Conservation (phyloP, 2,888 invertebrate species). For the Drosophila lutescens region DNA sequence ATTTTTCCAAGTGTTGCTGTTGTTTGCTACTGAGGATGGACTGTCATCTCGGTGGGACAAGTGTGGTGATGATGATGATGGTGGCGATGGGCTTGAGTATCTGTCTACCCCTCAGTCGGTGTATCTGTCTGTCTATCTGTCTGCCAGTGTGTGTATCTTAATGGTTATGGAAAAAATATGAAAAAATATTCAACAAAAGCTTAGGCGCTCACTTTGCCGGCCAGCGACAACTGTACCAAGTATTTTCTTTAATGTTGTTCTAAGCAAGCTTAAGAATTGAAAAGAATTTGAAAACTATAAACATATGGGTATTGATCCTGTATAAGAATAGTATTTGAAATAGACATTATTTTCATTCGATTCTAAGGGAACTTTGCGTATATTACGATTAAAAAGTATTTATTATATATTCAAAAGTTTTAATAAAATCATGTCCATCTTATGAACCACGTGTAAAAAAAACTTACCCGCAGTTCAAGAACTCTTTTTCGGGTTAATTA, state of each 20-base stretch:
- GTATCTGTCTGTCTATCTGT: conserved; percentile 15
- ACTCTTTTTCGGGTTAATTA: not conserved
- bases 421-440: too few relatives aligned
- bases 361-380: too few relatives aligned
- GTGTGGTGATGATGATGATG: conserved; percentile 25
- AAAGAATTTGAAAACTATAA: too few relatives aligned
- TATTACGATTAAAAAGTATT: too few relatives aligned
- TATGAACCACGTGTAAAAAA: not conserved
- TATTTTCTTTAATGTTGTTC: conserved; percentile 1
- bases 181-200: conserved; percentile 63
- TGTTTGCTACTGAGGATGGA: conserved; percentile 16
- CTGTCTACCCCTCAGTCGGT: conserved; percentile 52
- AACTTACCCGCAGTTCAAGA: not conserved
- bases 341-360: too few relatives aligned
- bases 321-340: too few relatives aligned
- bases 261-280: not conserved
- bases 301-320: too few relatives aligned
- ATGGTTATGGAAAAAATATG: conserved; percentile 78
- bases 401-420: too few relatives aligned
- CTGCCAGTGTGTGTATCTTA: conserved; percentile 45
- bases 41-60: conserved; percentile 31
- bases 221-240: conserved; percentile 62
- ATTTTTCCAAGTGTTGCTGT: conserved; percentile 17
- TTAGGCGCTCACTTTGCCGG: conserved; percentile 56
- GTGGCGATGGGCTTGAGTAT: conserved; percentile 51